Evolutionary conservation across 2,113 vertebrate genomes (phyloP).

Genomic region (Petrocephalus zakoni): DNA sequence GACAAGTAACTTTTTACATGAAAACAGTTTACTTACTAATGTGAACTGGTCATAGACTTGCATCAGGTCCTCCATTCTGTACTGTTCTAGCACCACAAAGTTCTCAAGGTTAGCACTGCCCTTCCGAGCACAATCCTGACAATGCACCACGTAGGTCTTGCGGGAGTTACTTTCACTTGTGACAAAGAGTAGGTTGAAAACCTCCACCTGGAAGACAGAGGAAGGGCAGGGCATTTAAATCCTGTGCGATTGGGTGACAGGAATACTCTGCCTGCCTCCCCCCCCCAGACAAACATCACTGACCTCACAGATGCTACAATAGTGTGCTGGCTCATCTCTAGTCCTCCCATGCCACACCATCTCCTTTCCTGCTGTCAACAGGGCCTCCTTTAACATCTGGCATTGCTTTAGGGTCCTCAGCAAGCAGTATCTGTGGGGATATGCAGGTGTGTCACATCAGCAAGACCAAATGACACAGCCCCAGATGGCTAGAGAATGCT

Average conservation of each 20-base stretch:
- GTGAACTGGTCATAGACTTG: slow-evolving; percentile 98
- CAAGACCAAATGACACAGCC: neutral
- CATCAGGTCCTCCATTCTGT: slow-evolving; percentile 95
- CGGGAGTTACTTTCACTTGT: slow-evolving; percentile 90
- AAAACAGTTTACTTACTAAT: slow-evolving; percentile 74
- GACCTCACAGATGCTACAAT: slow-evolving; percentile 98
- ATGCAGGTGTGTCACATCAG: slow-evolving; percentile 5
- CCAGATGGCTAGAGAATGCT: neutral
- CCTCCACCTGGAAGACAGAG: slow-evolving; percentile 78
- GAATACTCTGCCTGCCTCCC: neutral
- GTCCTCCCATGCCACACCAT: slow-evolving; percentile 83
- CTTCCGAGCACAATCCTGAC: slow-evolving; percentile 95
- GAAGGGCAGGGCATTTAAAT: neutral
- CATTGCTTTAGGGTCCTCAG: slow-evolving; percentile 95
- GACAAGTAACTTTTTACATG: neutral
- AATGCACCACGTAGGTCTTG: slow-evolving; percentile 92
- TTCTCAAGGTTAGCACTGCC: slow-evolving; percentile 85
- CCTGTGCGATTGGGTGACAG: neutral
- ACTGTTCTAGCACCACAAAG: slow-evolving; percentile 98
- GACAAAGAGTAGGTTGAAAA: slow-evolving; percentile 96
- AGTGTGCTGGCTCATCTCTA: slow-evolving; percentile 94
- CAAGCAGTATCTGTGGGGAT: slow-evolving; percentile 80
- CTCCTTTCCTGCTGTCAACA: slow-evolving; percentile 82
- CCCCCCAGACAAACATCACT: neutral
- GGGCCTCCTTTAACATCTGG: slow-evolving; percentile 88